Percentiles rank a stretch among this genome's conserved stretches.
Evolutionary conservation across 1,140 invertebrate species (phyloP).

Genomic region (Thaumatotibia leucotreta): DNA sequence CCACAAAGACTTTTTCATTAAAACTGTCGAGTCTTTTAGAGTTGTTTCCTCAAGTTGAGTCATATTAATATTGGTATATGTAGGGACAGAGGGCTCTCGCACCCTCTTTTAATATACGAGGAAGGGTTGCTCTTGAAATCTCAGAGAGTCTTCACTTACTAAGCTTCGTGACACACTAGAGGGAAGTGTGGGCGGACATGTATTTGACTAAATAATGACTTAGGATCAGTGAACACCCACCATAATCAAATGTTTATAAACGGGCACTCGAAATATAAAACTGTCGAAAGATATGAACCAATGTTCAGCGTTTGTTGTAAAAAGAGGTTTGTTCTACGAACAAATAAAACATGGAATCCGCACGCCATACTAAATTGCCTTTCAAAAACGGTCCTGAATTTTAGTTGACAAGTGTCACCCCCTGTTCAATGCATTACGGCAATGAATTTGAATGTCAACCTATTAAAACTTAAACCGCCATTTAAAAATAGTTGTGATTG

Average conservation of each 20-base stretch:
- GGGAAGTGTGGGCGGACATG: neutral
- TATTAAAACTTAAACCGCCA: too few species aligned
- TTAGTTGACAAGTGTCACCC: too few species aligned
- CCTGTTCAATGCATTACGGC: too few species aligned
- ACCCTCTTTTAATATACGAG: conserved; percentile 6
- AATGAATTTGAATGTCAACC: too few species aligned
- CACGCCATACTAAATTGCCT: too few species aligned
- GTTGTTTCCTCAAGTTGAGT: conserved; percentile 3
- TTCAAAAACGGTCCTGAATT: too few species aligned
- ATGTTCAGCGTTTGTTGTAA: neutral
- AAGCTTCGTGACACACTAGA: conserved; percentile 9
- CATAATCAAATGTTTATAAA: neutral
- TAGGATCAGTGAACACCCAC: neutral
- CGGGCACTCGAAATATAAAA: neutral
- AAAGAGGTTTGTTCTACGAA: neutral
- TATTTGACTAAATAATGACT: neutral
- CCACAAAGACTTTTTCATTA: conserved; percentile 2
- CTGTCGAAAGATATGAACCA: neutral
- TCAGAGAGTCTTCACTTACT: conserved; percentile 6
- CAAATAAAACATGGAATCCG: too few species aligned
- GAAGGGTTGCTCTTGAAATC: neutral
- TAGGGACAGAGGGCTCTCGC: conserved; percentile 6
- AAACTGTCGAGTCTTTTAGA: neutral
- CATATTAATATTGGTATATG: conserved; percentile 11
- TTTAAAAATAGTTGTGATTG: too few species aligned